These are phyloP conservation scores for Globia sparganii DNA, from an alignment of 2,888 invertebrate species.

Conservation along the genomic window DNA sequence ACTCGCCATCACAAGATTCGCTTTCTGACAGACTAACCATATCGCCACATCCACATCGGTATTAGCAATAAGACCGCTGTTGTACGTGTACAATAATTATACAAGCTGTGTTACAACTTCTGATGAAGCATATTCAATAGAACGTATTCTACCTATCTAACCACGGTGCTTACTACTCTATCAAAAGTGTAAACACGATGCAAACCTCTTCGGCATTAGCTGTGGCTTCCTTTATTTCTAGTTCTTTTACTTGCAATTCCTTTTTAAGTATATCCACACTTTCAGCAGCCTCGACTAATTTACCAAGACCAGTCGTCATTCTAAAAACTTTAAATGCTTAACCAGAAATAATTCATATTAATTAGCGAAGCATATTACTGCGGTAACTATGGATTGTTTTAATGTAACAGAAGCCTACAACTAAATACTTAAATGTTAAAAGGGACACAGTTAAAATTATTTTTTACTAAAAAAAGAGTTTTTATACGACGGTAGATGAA, in stretches of 20 bases:
- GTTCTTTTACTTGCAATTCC: conserved; percentile 95
- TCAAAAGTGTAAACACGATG: not conserved
- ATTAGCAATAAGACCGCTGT: not conserved
- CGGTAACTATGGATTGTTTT: not conserved
- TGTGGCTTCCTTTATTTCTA: conserved; percentile 94
- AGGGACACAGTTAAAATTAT: not conserved
- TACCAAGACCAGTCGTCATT: conserved; percentile 96
- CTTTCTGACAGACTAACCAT: not conserved
- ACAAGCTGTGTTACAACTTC: not conserved
- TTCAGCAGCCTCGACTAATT: conserved; percentile 95
- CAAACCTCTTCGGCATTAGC: conserved; percentile 93
- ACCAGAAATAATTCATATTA: not conserved
- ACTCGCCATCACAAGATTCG: not conserved
- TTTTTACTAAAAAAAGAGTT: not conserved
- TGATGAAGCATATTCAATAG: not conserved
- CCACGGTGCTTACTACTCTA: not conserved
- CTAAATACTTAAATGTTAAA: not conserved
- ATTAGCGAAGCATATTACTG: not conserved
- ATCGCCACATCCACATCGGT: not conserved
- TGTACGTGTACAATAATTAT: not conserved
- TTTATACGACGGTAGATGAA: not conserved
- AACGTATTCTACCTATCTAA: not conserved
- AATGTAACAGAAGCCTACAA: not conserved
- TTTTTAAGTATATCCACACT: conserved; percentile 95
- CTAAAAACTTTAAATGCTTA: conserved; percentile 77